A percentile compares a stretch with the other conserved stretches of the same genome.
Conservation (phyloP, 1,140 invertebrate genomes). For the Aphelenchoides avenae region DNA sequence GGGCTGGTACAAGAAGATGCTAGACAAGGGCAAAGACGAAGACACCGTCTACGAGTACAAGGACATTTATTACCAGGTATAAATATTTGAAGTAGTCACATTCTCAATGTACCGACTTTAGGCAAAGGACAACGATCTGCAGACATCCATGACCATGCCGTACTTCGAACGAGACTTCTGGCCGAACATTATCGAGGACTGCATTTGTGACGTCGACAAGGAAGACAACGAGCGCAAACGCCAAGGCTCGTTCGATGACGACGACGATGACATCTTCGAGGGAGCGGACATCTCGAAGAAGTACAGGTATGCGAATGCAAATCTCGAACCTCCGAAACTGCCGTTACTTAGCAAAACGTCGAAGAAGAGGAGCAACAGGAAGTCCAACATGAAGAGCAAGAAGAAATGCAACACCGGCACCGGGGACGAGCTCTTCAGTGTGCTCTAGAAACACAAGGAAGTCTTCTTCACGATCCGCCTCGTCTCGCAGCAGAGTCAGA, state of each 20-base stretch:
- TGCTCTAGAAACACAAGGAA: slow-evolving; percentile 99
- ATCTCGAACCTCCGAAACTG: too few species aligned
- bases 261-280: slow-evolving; percentile 67
- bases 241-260: slow-evolving; percentile 67
- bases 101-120: slow-evolving; percentile 60
- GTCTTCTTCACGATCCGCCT: slow-evolving; percentile 90
- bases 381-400: slow-evolving; percentile 70
- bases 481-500: slow-evolving; percentile 78
- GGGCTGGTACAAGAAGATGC: slow-evolving; percentile 99
- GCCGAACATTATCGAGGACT: slow-evolving; percentile 98
- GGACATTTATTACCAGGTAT: slow-evolving; percentile 61
- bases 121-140: slow-evolving; percentile 93
- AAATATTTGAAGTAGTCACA: too few species aligned
- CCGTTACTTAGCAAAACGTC: too few species aligned
- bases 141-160: slow-evolving; percentile 89
- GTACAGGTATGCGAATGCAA: too few species aligned
- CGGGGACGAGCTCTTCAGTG: slow-evolving; percentile 90
- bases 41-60: slow-evolving; percentile 97
- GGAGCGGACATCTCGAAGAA: too few species aligned
- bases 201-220: slow-evolving; percentile 81
- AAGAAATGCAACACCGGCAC: slow-evolving; percentile 91
- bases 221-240: slow-evolving; percentile 87
- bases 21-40: slow-evolving; percentile 97
- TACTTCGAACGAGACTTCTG: slow-evolving; percentile 98
- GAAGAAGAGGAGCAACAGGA: slow-evolving; percentile 93